Evolutionary conservation across 2,888 invertebrate genomes (phyloP), one percentile per base, ranked within the genome.

Genomic region (Baccha elongata): DNA sequence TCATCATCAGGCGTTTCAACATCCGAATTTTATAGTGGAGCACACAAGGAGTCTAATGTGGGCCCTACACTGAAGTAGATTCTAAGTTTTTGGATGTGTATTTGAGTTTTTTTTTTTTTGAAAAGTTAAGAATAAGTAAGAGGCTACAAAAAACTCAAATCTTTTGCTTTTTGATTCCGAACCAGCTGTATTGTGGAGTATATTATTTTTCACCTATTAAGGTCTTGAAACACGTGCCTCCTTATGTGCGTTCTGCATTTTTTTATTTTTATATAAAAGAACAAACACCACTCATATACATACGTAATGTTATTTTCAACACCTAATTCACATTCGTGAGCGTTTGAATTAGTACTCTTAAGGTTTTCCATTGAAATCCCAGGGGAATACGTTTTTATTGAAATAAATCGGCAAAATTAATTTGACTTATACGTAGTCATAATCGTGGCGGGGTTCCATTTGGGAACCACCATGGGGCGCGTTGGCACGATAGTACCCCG

Each of bases 321-420:
- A 83, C 83, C 83, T 83, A 72, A 78, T 76, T 85, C 81, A 72
- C 80, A 58, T 76, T 73, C 81, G 76, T 69, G 76, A 68, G 84
- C 81, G 62, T 50, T 74, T 87, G 87, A 87, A 87, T 87, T 87
- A 87, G 88, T 85, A 85, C 84, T 84, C 83, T 76, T 62, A 76
- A 80, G 58, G 46, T 65, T 69, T 67, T 85, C 71, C 74, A 72
- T 50, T 69, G 81, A 80, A 81, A 76, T 60, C 60, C 58, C 65
- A 69, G 75, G 76, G 67, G 84, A 73, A 76, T 64, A 68, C 73
- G 69, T 64, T 81, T 80, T 81, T 85, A 85, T 85, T 75, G 84
- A 85, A 84, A 86, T 86, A 85, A 86, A 86, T 86, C 85, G 86
- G 68, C 62, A 53, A 85, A 86, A 86, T 86, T 86, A 86, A 86